Evolutionary conservation across 2,888 invertebrate species (phyloP), one percentile per base, ranked within the genome.

Genomic region (Eristalis tenax): DNA sequence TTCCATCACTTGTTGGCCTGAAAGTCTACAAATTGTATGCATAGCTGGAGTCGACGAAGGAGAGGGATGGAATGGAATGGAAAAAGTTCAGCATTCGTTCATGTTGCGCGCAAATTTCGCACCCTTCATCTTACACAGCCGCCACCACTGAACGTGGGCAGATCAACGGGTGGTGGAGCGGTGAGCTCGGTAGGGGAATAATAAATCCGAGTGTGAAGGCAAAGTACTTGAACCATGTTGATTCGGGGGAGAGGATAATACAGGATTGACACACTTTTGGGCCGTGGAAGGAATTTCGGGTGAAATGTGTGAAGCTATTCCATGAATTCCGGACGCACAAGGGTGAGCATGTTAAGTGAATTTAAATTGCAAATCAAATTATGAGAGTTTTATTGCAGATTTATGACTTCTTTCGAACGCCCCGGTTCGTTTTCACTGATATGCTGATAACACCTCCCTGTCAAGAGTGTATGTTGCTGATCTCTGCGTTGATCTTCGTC

Each of bases 1-100:
- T 40, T 38, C 18, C 23, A 77, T 63, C 71, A 79, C 79, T 79
- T 79, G 79, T 79, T 79, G 79, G 71, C 57, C 23, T 64, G 28
- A 64, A 78, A 64, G 70, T 38, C 59, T 65, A 71, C 79, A 79
- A 79, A 71, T 79, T 79, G 64, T 79, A 22, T 71, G 69, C 71
- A 64, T 57, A 64, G 22, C 56, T 38, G 22, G 57, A 78, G n/a
- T n/a, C 26, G 56, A 23, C 50, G 40, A 40, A 10, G 35, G 69
- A 1, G 59, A 1, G 38, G 13, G 10, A 10, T 13, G 22, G 22
- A 63, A 38, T 26, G 22, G 26, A 22, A 59, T 18, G 18, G 18
- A 59, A 71, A 78, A 79, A 79, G 22, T 70, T 57, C 23, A 32
- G 26, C 59, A 64, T 56, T 65, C 26, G 40, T 26, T 65, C 43